Percentiles rank a stretch among this genome's conserved stretches.
Conservation (phyloP, 2,797 vertebrate genomes). For the Squalus acanthias region DNA sequence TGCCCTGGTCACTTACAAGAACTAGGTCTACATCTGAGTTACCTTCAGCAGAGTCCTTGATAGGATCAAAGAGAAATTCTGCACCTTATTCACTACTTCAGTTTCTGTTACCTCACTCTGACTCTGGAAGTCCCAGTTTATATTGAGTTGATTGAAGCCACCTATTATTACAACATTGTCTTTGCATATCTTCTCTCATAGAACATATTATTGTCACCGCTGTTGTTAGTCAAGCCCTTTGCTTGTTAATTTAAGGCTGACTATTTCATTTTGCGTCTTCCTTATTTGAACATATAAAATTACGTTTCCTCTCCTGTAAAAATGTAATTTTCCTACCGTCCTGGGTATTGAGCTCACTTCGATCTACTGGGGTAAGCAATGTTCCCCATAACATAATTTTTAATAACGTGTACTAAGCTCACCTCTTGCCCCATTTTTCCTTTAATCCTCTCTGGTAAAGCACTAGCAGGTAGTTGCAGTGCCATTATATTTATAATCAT, state of each 20-base stretch:
- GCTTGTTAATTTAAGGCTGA: not conserved
- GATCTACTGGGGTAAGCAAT: not conserved
- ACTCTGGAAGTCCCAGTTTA: not conserved
- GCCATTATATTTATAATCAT: not conserved
- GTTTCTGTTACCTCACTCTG: not conserved
- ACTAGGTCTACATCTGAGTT: not conserved
- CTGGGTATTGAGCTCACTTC: not conserved
- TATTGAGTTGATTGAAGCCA: not conserved
- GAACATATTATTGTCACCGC: not conserved
- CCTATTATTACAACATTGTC: not conserved
- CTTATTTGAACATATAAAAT: not conserved
- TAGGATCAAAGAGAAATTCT: too few species aligned
- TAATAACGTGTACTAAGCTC: not conserved
- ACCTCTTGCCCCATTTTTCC: not conserved
- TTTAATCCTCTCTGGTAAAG: not conserved
- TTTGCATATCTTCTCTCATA: not conserved
- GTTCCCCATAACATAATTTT: not conserved
- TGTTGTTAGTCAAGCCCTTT: not conserved
- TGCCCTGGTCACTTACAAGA: not conserved
- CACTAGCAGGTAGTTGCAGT: not conserved
- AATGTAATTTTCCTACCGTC: not conserved
- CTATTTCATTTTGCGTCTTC: not conserved
- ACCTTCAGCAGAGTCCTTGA: too few species aligned
- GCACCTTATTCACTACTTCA: not conserved
- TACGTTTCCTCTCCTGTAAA: not conserved